Evolutionary conservation across 1,140 invertebrate species (phyloP).

Genomic region (Mactra quadrangularis): DNA sequence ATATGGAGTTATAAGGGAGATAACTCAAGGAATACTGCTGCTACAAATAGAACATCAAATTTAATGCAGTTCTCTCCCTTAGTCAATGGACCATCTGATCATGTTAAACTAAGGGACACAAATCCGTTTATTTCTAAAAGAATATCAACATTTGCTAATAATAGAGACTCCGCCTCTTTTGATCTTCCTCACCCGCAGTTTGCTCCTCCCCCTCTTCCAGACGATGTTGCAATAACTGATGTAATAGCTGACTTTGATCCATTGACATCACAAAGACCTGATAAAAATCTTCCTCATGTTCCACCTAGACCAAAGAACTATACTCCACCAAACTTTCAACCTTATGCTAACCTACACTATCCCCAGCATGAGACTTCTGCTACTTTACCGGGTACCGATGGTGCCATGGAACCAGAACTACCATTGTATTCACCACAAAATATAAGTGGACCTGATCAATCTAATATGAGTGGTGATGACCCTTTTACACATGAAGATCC

Average conservation of each 20-base stretch:
- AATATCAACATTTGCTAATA: conserved; percentile 20
- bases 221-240: conserved; percentile 11
- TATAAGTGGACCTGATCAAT: conserved; percentile 1
- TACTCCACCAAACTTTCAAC: conserved; percentile 23
- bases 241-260: conserved; percentile 57
- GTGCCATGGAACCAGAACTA: conserved; percentile 36
- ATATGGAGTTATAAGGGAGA: conserved; percentile 10
- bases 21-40: not conserved
- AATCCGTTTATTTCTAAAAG: not conserved
- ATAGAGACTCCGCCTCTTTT: conserved; percentile 40
- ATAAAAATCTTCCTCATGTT: conserved; percentile 50
- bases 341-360: conserved; percentile 27
- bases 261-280: not conserved
- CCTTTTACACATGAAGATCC: conserved; percentile 67
- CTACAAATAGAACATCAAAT: not conserved
- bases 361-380: conserved; percentile 15
- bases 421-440: not conserved
- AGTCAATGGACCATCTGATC: too few relatives aligned
- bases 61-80: conserved; percentile 52
- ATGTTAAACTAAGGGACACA: not conserved
- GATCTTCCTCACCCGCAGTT: conserved; percentile 63
- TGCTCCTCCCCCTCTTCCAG: conserved; percentile 61
- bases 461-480: conserved; percentile 44
- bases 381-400: conserved; percentile 28
- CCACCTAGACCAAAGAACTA: conserved; percentile 54